Percentiles rank a stretch among this genome's conserved stretches.
These are phyloP conservation scores for Epirrita christyi DNA, from an alignment of 2,888 invertebrate species.

Conservation along the genomic window DNA sequence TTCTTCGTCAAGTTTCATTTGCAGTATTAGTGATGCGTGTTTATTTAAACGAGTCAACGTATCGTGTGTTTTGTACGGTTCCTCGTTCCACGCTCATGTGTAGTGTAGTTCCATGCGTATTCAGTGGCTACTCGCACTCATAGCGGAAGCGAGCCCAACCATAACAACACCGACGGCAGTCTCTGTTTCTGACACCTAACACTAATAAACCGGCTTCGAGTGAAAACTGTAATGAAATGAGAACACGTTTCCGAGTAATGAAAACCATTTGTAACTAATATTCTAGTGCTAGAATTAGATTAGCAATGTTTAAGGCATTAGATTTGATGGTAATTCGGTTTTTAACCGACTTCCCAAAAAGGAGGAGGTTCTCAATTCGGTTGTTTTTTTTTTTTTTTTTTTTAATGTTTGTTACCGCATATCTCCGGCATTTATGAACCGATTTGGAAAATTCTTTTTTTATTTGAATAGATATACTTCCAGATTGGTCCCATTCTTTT, in stretches of 20 bases:
- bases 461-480: too few species aligned
- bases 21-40: conserved; percentile 55
- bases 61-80: conserved; percentile 57
- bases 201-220: conserved; percentile 73
- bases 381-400: too few species aligned
- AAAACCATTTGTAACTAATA: conserved; percentile 28
- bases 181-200: conserved; percentile 69
- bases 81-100: conserved; percentile 50
- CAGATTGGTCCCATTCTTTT: too few species aligned
- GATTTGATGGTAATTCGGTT: conserved; percentile 11
- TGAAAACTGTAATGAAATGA: conserved; percentile 70
- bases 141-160: conserved; percentile 74
- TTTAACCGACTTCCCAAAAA: too few species aligned
- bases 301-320: conserved; percentile 25
- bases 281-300: conserved; percentile 16
- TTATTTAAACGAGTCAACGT: conserved; percentile 68
- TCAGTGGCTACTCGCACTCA: conserved; percentile 18
- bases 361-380: too few species aligned
- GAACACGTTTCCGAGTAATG: conserved; percentile 58
- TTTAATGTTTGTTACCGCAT: too few species aligned
- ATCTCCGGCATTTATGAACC: too few species aligned
- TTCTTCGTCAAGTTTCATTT: conserved; percentile 27
- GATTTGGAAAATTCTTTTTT: too few species aligned
- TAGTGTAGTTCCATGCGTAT: conserved; percentile 31
- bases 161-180: conserved; percentile 74